A percentile compares a stretch with the other conserved stretches of the same genome.
Conservation (phyloP, 1,140 invertebrate species). For the Cydia amplana region DNA sequence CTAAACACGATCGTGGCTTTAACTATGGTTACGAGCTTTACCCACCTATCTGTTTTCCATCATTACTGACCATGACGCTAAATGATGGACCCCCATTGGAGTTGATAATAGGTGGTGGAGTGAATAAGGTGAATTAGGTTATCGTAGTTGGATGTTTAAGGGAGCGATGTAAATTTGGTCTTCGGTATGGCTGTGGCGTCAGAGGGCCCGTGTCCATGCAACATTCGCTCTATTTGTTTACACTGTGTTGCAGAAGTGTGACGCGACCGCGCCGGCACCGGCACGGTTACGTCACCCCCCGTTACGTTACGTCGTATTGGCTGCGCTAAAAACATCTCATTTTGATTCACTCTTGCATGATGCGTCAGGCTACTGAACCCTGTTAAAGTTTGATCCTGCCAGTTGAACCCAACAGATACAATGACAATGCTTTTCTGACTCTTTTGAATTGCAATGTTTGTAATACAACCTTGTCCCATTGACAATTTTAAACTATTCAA, state of each 20-base stretch:
- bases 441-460: background rate
- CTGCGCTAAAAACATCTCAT: slow-evolving; percentile 29
- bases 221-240: slow-evolving; percentile 20
- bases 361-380: background rate
- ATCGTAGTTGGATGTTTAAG: background rate
- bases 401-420: background rate
- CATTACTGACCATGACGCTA: no score
- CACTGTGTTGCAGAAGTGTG: slow-evolving; percentile 22
- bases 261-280: slow-evolving; percentile 10
- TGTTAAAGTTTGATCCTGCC: background rate
- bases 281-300: slow-evolving; percentile 12
- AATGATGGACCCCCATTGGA: no score
- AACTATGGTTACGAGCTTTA: no score
- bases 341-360: slow-evolving; percentile 13
- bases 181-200: background rate
- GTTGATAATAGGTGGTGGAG: background rate
- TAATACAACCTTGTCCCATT: background rate
- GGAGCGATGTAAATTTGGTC: background rate
- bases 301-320: slow-evolving; percentile 21
- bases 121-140: background rate
- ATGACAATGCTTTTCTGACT: background rate
- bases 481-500: no score
- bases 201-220: background rate
- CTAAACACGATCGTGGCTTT: no score
- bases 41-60: no score